A percentile compares a stretch with the other conserved stretches of the same genome.
These are phyloP conservation scores for Tachyglossus aculeatus DNA, from an alignment of 2,797 vertebrate species.

Conservation along the genomic window DNA sequence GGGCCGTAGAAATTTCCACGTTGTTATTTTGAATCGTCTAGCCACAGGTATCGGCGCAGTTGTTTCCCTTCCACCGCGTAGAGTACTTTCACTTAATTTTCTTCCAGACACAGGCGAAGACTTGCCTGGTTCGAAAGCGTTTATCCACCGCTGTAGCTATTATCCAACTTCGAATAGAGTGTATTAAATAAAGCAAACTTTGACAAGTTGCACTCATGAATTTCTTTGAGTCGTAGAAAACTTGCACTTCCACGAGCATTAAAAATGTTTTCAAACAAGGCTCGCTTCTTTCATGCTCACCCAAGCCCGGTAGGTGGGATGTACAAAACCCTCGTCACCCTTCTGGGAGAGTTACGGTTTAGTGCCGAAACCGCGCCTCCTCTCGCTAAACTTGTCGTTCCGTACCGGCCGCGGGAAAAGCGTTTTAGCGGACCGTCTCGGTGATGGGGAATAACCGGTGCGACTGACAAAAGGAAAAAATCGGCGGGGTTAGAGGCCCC, in stretches of 20 bases:
- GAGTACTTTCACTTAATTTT: conserved; percentile 72
- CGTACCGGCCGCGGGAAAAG: too few relatives aligned
- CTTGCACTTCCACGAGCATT: not conserved
- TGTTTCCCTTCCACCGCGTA: conserved; percentile 78
- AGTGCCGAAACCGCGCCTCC: too few relatives aligned
- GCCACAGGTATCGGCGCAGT: conserved; percentile 67
- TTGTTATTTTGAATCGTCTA: conserved; percentile 55
- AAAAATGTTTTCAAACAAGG: too few relatives aligned
- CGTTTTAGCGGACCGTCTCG: too few relatives aligned
- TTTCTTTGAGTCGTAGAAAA: conserved; percentile 37
- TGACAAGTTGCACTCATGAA: conserved; percentile 46
- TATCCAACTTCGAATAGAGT: conserved; percentile 64
- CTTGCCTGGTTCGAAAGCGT: conserved; percentile 50
- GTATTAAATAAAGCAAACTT: conserved; percentile 74
- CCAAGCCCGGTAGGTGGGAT: too few relatives aligned
- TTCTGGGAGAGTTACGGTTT: too few relatives aligned
- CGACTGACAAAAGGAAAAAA: too few relatives aligned
- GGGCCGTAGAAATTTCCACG: conserved; percentile 54
- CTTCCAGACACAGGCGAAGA: conserved; percentile 71
- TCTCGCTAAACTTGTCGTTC: too few relatives aligned
- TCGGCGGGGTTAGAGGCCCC: too few relatives aligned
- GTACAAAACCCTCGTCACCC: too few relatives aligned
- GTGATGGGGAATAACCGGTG: too few relatives aligned
- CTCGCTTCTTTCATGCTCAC: too few relatives aligned
- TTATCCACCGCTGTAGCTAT: conserved; percentile 72